Base-by-base conservation (phyloP, 1,140 invertebrate genomes). In the Bombus pyrosoma region DNA sequence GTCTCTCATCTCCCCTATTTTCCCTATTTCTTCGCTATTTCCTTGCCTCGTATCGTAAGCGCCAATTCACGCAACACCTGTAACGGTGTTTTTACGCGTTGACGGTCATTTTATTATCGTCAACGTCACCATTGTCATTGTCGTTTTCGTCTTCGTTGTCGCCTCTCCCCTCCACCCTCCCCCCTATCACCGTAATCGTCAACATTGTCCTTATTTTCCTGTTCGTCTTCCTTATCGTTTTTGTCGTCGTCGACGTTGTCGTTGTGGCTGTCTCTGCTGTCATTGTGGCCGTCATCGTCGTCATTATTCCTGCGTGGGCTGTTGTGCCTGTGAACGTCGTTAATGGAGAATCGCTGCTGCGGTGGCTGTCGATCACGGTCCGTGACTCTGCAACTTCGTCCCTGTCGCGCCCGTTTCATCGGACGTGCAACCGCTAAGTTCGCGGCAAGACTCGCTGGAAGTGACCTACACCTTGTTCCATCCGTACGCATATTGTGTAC, bases 361-460 rank as follows among this genome's bases (percentile, higher is more conserved):
- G 86, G 85, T 87, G 80, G 86, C 88, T 86, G 85, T 87, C 87
- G 87, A 87, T 79, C 86, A 83, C 66, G 82, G 73, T 91, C 88
- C 84, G 92, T 93, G 93, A 93, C 92, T 93, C 78, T 87, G 91
- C 93, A 93, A 91, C 66, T 93, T 93, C 89, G 78, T 87, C 86
- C 75, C 66, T 69, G 86, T 87, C 76, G 82, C 80, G 80, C 37
- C 43, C 76, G 83, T 88, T 86, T 47, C 41, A 47, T 79, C 66
- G 62, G 82, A 34, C 81, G 39, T 77, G 41, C 59, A 74, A 81
- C 41, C 53, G 62, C 53, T 41, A 37, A 74, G 43, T 41, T 71
- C 69, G 66, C 86, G 64, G 59, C 82, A 39, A 43, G 39, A 84
- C 43, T 62, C 76, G 25, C 39, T 69, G 76, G 53, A 72, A 85